Conservation (phyloP, 1,140 invertebrate genomes). For the Macrobrachium nipponense region DNA sequence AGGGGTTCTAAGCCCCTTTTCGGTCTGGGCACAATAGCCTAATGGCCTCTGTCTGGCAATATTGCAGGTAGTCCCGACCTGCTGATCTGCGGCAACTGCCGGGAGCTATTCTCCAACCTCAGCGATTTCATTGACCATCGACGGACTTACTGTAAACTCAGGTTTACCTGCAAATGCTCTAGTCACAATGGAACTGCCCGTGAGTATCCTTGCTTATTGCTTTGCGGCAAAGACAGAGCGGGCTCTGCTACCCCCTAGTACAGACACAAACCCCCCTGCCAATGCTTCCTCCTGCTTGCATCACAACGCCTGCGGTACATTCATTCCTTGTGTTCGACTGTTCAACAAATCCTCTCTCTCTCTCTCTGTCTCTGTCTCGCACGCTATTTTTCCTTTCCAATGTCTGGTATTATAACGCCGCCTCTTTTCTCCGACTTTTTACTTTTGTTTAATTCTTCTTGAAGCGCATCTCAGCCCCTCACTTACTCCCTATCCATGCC, state of each 20-base stretch:
- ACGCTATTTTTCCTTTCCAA: constrained; percentile 10
- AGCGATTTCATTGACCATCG: constrained; percentile 88
- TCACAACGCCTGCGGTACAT: too few relatives aligned
- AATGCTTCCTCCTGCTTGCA: neutral
- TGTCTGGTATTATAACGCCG: neutral
- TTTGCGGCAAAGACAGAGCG: neutral
- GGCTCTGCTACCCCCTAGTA: too few relatives aligned
- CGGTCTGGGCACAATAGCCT: neutral
- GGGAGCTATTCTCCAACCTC: constrained; percentile 84
- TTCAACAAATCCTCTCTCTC: constrained; percentile 27
- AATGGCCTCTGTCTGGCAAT: neutral
- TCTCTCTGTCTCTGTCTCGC: constrained; percentile 39
- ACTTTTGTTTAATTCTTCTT: constrained; percentile 11
- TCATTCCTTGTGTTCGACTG: neutral
- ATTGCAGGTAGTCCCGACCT: constrained; percentile 84
- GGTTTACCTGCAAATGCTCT: constrained; percentile 85
- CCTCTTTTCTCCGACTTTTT: neutral
- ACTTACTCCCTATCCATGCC: neutral
- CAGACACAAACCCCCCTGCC: too few relatives aligned
- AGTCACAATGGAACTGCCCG: constrained; percentile 42
- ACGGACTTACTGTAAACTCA: constrained; percentile 85
- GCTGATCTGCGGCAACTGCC: constrained; percentile 88
- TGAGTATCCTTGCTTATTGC: constrained; percentile 18
- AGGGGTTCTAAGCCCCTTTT: constrained; percentile 1
- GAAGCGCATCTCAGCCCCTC: neutral